Evolutionary conservation across 2,797 vertebrate genomes (phyloP).

Genomic region (Pachyuromys duprasi): DNA sequence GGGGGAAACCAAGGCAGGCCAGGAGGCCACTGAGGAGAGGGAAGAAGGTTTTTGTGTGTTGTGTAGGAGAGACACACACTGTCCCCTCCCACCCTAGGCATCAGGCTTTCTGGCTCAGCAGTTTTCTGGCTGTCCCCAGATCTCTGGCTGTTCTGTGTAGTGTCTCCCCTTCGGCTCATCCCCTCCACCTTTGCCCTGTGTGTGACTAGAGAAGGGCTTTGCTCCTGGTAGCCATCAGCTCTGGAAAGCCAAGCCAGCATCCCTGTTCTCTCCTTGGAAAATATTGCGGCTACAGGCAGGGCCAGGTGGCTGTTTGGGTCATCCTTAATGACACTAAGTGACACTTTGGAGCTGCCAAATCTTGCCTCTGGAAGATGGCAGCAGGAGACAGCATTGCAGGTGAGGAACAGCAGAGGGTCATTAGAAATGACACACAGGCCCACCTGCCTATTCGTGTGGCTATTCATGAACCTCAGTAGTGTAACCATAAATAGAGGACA

Average conservation of each 20-base stretch:
- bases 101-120: neutral
- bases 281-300: neutral
- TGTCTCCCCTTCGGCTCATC: no score
- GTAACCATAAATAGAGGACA: neutral
- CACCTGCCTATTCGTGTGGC: neutral
- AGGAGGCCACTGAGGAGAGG: neutral
- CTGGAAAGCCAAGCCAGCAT: neutral
- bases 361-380: neutral
- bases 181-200: neutral
- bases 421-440: neutral
- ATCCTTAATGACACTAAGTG: neutral
- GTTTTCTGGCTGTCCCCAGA: neutral
- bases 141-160: neutral
- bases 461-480: no score
- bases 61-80: neutral
- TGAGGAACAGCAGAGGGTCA: neutral
- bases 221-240: neutral
- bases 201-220: neutral
- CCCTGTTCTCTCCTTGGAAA: neutral
- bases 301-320: neutral
- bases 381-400: neutral
- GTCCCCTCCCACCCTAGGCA: no score
- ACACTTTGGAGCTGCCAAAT: neutral
- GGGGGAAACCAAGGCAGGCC: neutral
- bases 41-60: neutral